These are phyloP conservation scores for Potorous gilbertii DNA, from an alignment of 2,797 vertebrate genomes.

Conservation along the genomic window DNA sequence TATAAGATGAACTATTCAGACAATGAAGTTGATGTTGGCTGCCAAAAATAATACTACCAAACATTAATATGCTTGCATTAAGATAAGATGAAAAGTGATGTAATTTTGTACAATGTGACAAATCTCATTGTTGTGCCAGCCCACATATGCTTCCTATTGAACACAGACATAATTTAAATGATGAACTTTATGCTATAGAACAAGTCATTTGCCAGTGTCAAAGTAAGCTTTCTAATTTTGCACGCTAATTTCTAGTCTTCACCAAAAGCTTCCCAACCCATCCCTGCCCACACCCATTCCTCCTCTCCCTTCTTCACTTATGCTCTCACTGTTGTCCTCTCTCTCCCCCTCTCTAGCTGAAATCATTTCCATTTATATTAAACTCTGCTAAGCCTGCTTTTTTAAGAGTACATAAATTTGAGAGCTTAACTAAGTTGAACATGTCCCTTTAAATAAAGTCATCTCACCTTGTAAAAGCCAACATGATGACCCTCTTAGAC, in stretches of 20 bases:
- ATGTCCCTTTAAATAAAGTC: slow-evolving; percentile 69
- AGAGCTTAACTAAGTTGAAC: slow-evolving; percentile 48
- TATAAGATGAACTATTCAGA: not conserved
- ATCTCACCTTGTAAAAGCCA: slow-evolving; percentile 68
- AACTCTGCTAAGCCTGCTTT: slow-evolving; percentile 48
- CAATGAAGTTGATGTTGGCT: not conserved
- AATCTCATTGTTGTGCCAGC: not conserved
- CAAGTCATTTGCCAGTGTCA: not conserved
- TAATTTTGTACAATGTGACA: slow-evolving; percentile 1
- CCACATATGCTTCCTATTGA: not conserved
- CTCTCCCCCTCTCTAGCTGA: slow-evolving; percentile 47
- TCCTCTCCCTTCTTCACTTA: not conserved
- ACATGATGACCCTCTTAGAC: slow-evolving; percentile 54
- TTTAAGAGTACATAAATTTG: slow-evolving; percentile 62
- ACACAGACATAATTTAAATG: not conserved
- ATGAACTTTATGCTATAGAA: not conserved
- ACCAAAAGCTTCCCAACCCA: not conserved
- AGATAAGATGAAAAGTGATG: not conserved
- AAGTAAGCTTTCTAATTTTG: slow-evolving; percentile 6
- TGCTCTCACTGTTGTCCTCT: not conserved
- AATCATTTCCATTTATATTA: slow-evolving; percentile 61
- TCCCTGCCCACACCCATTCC: slow-evolving; percentile 2
- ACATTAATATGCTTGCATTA: not conserved
- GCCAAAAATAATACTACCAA: not conserved
- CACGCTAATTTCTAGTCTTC: not conserved